phyloP scores from a whole-genome alignment of 2,888 invertebrate species.

The Ditula angustiorana region DNA sequence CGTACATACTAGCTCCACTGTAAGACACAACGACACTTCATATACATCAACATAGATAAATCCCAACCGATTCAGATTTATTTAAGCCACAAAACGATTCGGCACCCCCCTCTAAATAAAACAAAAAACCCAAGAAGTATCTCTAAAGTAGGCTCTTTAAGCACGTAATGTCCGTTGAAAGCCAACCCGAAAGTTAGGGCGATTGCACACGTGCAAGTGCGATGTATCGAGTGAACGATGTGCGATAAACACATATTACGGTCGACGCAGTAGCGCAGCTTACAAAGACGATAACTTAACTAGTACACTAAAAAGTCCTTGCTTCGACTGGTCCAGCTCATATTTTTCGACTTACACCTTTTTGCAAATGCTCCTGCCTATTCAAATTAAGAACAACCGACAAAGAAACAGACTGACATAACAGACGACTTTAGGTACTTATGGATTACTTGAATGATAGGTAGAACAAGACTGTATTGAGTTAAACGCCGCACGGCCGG shows the following conservation, averaged over 20 bases:
- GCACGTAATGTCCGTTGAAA: slow-evolving; percentile 45
- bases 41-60: not conserved
- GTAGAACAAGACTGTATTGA: no score
- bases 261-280: slow-evolving; percentile 7
- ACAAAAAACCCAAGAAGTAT: slow-evolving; percentile 41
- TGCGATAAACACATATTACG: slow-evolving; percentile 20
- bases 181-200: slow-evolving; percentile 37
- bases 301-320: not conserved
- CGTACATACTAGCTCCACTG: not conserved
- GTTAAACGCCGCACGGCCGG: no score
- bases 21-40: not conserved
- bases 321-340: no score
- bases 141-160: slow-evolving; percentile 45
- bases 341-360: no score
- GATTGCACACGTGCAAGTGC: slow-evolving; percentile 41
- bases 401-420: no score
- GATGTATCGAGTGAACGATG: slow-evolving; percentile 39
- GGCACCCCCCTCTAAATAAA: slow-evolving; percentile 29
- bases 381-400: no score
- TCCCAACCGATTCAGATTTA: slow-evolving; percentile 24
- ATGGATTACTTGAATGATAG: no score
- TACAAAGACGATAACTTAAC: not conserved
- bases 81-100: slow-evolving; percentile 33
- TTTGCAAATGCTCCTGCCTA: no score
- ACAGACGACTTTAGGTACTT: no score